phyloP scores from a whole-genome alignment of 30 jellyfish, hydroid and myxozoan species.

The Aurelia sp. region DNA sequence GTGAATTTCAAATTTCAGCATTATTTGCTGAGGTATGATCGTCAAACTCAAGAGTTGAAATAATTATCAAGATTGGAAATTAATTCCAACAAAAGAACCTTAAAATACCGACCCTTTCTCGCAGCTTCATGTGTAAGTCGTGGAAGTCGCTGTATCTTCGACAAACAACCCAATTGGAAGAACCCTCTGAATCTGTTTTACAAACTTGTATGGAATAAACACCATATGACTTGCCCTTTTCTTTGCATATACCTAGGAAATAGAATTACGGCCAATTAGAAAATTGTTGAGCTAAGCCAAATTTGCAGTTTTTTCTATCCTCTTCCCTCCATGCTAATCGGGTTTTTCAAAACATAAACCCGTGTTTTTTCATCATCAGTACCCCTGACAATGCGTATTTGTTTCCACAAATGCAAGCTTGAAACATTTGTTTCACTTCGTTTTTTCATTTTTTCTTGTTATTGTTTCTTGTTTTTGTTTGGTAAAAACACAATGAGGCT shows the following conservation, averaged over 20 bases:
- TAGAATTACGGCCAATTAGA: too few relatives aligned
- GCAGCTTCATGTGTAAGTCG: constrained; percentile 89
- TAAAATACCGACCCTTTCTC: constrained; percentile 70
- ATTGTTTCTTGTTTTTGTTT: constrained; percentile 6
- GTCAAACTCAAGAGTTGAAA: too few relatives aligned
- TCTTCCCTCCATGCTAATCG: too few relatives aligned
- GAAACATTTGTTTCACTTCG: constrained; percentile 27
- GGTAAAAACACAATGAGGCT: background rate
- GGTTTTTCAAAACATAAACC: constrained; percentile 2
- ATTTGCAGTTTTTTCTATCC: too few relatives aligned
- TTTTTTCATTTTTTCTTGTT: background rate
- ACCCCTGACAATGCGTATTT: too few relatives aligned
- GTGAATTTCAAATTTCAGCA: too few relatives aligned
- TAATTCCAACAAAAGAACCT: background rate
- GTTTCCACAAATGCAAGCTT: constrained; percentile 8
- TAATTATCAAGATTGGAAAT: background rate
- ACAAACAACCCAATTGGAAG: constrained; percentile 90
- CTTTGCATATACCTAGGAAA: constrained; percentile 71
- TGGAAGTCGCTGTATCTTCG: constrained; percentile 96
- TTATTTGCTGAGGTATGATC: too few relatives aligned
- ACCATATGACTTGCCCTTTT: constrained; percentile 78
- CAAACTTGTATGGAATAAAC: constrained; percentile 93
- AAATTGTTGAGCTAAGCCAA: too few relatives aligned
- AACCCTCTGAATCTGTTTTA: constrained; percentile 90
- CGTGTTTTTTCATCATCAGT: constrained; percentile 3